Percentiles rank a stretch among this genome's conserved stretches.
Evolutionary conservation across 2,113 vertebrate species (phyloP).

Genomic region (Neopipo cinnamomea): DNA sequence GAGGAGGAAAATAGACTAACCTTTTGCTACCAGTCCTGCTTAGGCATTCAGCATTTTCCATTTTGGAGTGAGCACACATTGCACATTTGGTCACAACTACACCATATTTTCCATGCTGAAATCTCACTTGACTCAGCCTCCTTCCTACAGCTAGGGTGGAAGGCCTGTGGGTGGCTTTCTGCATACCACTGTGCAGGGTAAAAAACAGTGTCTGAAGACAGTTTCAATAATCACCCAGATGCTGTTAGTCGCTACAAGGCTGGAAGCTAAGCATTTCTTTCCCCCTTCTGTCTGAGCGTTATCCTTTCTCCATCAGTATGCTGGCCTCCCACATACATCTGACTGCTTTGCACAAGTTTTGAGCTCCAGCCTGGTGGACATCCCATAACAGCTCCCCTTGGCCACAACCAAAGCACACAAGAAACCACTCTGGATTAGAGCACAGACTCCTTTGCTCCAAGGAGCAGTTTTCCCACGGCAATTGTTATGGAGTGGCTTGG

Average conservation of each 20-base stretch:
- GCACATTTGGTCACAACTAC: background rate
- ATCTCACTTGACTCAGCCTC: background rate
- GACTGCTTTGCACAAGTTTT: background rate
- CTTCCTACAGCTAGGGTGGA: background rate
- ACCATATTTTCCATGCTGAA: background rate
- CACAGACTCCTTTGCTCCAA: background rate
- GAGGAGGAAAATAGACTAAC: background rate
- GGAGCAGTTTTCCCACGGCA: background rate
- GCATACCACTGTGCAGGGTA: rapidly evolving
- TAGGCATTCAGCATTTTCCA: background rate
- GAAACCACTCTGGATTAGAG: background rate
- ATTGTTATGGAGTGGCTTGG: rapidly evolving
- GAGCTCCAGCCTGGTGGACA: background rate
- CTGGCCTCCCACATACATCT: background rate
- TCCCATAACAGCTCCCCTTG: background rate
- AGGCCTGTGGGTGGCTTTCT: background rate
- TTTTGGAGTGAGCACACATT: background rate
- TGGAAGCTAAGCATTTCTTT: background rate
- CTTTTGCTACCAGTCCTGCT: background rate
- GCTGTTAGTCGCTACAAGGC: background rate
- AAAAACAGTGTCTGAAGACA: background rate
- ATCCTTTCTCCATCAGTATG: background rate
- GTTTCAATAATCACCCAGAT: background rate
- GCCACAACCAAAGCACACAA: background rate
- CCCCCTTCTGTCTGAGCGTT: background rate